phyloP scores from a whole-genome alignment of 2,888 invertebrate genomes.

The Pristionchus exspectatus region DNA sequence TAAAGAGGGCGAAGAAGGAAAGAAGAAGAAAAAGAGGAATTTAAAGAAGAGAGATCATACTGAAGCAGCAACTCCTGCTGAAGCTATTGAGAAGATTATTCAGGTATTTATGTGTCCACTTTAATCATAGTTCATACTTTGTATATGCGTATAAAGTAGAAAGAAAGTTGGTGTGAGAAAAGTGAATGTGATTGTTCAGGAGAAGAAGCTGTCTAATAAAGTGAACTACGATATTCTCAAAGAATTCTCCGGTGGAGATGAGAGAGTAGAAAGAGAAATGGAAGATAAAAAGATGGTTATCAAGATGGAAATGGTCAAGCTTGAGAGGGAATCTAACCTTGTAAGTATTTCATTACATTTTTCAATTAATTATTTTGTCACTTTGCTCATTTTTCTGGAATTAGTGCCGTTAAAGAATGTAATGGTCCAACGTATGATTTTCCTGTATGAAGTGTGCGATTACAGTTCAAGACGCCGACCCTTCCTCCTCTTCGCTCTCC shows the following conservation, averaged over 20 bases:
- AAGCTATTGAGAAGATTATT: slow-evolving; percentile 96
- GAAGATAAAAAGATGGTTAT: slow-evolving; percentile 20
- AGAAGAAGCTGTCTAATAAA: slow-evolving; percentile 95
- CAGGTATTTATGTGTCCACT: slow-evolving; percentile 80
- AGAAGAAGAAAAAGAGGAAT: slow-evolving; percentile 85
- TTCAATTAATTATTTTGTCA: neutral
- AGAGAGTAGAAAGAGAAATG: slow-evolving; percentile 1
- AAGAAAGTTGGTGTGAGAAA: too few species aligned
- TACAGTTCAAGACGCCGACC: neutral
- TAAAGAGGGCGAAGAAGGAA: slow-evolving; percentile 81
- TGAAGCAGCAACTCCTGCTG: slow-evolving; percentile 83
- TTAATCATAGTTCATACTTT: neutral
- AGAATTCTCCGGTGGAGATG: slow-evolving; percentile 56
- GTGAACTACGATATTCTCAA: slow-evolving; percentile 95
- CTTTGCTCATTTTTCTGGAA: neutral
- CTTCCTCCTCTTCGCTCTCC: neutral
- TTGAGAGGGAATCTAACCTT: neutral
- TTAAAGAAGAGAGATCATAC: slow-evolving; percentile 66
- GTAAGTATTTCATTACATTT: neutral
- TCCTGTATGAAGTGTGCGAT: neutral
- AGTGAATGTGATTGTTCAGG: slow-evolving; percentile 79
- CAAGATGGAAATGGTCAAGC: slow-evolving; percentile 8
- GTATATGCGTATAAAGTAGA: neutral
- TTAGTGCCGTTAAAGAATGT: neutral
- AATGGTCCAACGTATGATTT: neutral